phyloP scores from a whole-genome alignment of 2,113 vertebrate genomes.

The Nettapus auritus region DNA sequence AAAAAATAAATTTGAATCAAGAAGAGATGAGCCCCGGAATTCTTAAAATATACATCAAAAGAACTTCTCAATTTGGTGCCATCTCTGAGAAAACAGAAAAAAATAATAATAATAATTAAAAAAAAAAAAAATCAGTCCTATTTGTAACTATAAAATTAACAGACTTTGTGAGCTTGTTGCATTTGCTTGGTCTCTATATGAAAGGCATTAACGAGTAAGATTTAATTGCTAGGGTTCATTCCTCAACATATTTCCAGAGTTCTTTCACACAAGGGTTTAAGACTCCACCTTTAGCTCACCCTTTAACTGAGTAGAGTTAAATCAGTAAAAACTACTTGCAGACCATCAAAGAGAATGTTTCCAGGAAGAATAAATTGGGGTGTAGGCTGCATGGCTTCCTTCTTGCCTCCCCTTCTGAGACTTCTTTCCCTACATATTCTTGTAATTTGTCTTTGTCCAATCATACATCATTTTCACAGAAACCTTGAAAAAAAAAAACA shows the following conservation, averaged over 20 bases:
- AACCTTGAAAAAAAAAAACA: background rate
- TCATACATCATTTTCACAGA: background rate
- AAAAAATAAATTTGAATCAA: constrained; percentile 7
- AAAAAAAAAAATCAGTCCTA: background rate
- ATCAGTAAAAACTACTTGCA: background rate
- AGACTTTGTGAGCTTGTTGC: background rate
- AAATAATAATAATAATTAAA: background rate
- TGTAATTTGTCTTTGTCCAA: background rate
- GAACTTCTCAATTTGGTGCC: background rate
- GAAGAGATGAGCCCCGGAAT: background rate
- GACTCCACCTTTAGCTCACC: background rate
- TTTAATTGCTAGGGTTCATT: background rate
- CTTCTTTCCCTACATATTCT: background rate
- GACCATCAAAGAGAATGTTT: background rate
- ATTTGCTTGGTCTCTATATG: background rate
- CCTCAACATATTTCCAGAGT: background rate
- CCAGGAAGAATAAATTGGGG: background rate
- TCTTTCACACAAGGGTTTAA: background rate
- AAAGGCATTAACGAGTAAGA: background rate
- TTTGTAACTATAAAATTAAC: background rate
- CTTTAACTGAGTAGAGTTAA: background rate
- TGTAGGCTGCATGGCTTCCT: background rate
- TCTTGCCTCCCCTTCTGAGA: background rate
- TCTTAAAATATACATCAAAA: background rate
- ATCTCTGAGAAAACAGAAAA: background rate